Percentiles rank a stretch among this genome's conserved stretches.
phyloP scores from a whole-genome alignment of 2,113 vertebrate species.

The Thunnus maccoyii region DNA sequence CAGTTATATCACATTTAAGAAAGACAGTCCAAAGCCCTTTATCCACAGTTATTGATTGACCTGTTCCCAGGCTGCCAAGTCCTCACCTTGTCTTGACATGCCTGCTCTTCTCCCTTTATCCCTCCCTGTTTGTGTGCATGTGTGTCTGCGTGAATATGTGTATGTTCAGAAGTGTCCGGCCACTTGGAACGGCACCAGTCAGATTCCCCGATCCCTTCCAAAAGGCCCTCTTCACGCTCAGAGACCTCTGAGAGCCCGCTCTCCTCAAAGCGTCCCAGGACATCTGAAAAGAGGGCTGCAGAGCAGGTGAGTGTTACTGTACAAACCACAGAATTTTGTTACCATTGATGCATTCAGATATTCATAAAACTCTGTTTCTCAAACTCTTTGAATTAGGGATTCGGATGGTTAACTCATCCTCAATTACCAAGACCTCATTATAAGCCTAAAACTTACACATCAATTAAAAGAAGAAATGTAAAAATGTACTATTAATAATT shows the following conservation, averaged over 20 bases:
- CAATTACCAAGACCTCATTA: slow-evolving; percentile 71
- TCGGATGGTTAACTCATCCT: slow-evolving; percentile 58
- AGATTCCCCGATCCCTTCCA: slow-evolving; percentile 89
- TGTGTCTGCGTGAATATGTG: slow-evolving; percentile 58
- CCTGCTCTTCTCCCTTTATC: slow-evolving; percentile 56
- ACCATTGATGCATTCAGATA: slow-evolving; percentile 37
- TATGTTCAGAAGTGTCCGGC: slow-evolving; percentile 84
- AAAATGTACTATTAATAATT: slow-evolving; percentile 63
- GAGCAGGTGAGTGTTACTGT: slow-evolving; percentile 91
- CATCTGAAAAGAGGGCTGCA: slow-evolving; percentile 90
- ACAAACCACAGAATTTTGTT: slow-evolving; percentile 18
- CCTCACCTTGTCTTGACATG: slow-evolving; percentile 65
- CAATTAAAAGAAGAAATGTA: slow-evolving; percentile 64
- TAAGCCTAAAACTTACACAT: slow-evolving; percentile 55
- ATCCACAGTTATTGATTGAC: slow-evolving; percentile 75
- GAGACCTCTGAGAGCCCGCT: slow-evolving; percentile 89
- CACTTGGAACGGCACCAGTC: slow-evolving; percentile 92
- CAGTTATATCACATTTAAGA: slow-evolving; percentile 71
- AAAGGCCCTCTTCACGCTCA: slow-evolving; percentile 88
- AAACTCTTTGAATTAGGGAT: slow-evolving; percentile 59
- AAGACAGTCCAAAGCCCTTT: slow-evolving; percentile 68
- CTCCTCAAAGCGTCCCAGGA: slow-evolving; percentile 92
- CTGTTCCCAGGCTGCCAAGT: slow-evolving; percentile 60
- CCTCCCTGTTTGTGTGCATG: slow-evolving; percentile 36
- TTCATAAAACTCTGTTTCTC: slow-evolving; percentile 40